Conservation (phyloP, 2,888 invertebrate species). For the Dexiosoma caninum region DNA sequence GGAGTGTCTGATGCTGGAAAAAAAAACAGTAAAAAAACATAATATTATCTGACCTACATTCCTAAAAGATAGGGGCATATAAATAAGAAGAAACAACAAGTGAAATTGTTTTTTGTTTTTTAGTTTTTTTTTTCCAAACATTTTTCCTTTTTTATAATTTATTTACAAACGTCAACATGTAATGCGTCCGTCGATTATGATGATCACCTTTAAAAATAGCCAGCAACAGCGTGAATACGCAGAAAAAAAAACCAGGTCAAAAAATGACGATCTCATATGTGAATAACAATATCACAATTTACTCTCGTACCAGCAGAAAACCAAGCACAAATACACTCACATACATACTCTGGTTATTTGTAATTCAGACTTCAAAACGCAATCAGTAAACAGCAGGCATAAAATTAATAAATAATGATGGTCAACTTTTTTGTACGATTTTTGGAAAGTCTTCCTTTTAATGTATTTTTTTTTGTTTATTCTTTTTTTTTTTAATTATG, state of each 20-base stretch:
- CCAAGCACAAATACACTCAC: neutral
- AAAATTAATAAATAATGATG: conserved; percentile 23
- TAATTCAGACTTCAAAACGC: conserved; percentile 16
- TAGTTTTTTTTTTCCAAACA: neutral
- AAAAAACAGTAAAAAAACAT: conserved; percentile 14
- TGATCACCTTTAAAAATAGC: conserved; percentile 64
- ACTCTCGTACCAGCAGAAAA: neutral
- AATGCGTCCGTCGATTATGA: conserved; percentile 71
- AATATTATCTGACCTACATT: conserved; percentile 48
- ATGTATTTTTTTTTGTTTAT: neutral
- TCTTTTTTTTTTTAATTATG: neutral
- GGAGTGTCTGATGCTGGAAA: conserved; percentile 17
- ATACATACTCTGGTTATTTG: neutral
- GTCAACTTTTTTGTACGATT: neutral
- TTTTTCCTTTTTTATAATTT: conserved; percentile 21
- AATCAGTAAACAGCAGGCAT: conserved; percentile 18
- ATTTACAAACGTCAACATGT: conserved; percentile 68
- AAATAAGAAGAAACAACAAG: neutral
- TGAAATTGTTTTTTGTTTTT: conserved; percentile 32
- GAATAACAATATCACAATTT: conserved; percentile 23
- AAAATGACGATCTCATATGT: conserved; percentile 14
- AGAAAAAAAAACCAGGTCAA: conserved; percentile 41
- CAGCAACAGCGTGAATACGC: conserved; percentile 51
- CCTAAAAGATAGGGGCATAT: neutral
- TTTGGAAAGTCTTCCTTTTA: conserved; percentile 1